Base-by-base conservation (phyloP, 2,888 invertebrate species). In the Mimas tiliae region DNA sequence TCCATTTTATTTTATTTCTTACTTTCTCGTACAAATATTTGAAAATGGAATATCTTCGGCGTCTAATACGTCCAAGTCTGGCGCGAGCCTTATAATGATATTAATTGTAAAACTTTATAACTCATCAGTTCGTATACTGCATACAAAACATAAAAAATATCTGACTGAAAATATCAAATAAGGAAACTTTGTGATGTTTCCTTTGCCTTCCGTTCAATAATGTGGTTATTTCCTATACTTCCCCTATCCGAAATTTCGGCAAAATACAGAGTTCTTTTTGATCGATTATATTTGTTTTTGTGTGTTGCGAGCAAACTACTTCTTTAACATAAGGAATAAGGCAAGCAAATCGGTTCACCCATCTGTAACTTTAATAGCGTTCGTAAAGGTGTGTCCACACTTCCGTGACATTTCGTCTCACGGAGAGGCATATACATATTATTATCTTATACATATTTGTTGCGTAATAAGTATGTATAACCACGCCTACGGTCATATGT, bases 171-270 rank as follows among this genome's bases (percentile, higher is more conserved):
- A 34, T 34, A 55, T 55, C 55, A 38, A 55, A 55, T 55, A 55
- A 55, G 55, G 55, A 55, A 55, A 55, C 34, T 55, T 34, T 38
- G 38, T 55, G 55, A 55, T 38, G 55, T 55, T 34, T 34, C 55
- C 55, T 34, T 55, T 34, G 55, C 8, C 55, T 55, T 55, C 55
- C 55, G 55, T 55, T 55, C 55, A 55, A 55, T 55, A 55, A 55
- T 38, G 55, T 34, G 55, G 55, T 55, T 55, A 55, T 55, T 55
- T 55, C 55, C 55, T 55, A 55, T 55, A 55, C 55, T 55, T 55
- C 55, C n/a, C n/a, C 55, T 11, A 11, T 42, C 42, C 19, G 58
- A 42, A 58, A 64, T 64, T 64, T 52, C 21, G 52, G 33, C 34
- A 64, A 8, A 51, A 64, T 42, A 34, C 19, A 19, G 19, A 58